Evolutionary conservation across 2,797 vertebrate species (phyloP), one percentile per base, ranked within the genome.

Genomic region (Myotis vivesi): DNA sequence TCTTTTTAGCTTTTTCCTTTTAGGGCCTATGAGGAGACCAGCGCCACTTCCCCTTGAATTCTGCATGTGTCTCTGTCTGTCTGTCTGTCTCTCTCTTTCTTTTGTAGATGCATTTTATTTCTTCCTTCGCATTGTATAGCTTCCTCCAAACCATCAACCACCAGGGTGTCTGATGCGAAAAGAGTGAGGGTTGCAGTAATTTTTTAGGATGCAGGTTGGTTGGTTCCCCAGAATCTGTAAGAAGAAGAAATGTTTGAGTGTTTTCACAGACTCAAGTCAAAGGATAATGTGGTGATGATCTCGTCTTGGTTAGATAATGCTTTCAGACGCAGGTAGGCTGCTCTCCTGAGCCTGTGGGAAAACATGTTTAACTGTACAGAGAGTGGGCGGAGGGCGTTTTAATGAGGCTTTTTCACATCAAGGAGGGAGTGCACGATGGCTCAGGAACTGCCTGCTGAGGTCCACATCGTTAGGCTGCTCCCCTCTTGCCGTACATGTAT

Each of bases 401-500:
- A 4, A 2, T 15, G 38, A 71, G 38, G 23, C 8, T 15, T 4
- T 11, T 2, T 11, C 71, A 8, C 17, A 3, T 51, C 73, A 22
- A n/a, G 73, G 46, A 20, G 46, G 33, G 12, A 33, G 5, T 22
- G 46, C 19, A 1, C 6, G 3, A 1, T 8, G 75, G 75, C 75
- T 13, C 15, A 16, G 41, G 49, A 8, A 19, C 75, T 4, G 75
- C n/a, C 73, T 33, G 30, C 73, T 10, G n/a, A 59, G 28, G 62
- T 46, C 4, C 8, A 8, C 5, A 0, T 55, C 41, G 36, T 49
- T 3, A 23, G 15, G 2, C 77, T 71, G 64, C 4, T 53, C 15
- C 8, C 59, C 17, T 62, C 38, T 17, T 3, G 59, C 62, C 3
- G 46, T 46, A 46, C 53, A 53, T 38, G 17, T n/a, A 28, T 36